Evolutionary conservation across 2,113 vertebrate genomes (phyloP), one percentile per base, ranked within the genome.

Genomic region (Noturus placidus): DNA sequence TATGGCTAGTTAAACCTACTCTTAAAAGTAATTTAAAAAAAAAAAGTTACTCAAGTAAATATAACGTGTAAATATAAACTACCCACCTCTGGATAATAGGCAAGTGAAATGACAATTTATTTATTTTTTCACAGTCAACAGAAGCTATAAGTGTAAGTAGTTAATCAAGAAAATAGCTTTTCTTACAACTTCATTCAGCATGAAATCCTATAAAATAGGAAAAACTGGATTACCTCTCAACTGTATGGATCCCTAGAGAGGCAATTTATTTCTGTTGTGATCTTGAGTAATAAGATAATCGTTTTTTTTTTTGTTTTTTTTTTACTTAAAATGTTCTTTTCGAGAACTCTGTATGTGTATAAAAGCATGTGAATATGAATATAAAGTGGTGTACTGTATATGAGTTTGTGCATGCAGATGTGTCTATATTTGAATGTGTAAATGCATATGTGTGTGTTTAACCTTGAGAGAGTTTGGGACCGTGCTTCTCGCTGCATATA

Each of bases 401-500:
- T 91, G 79, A 82, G n/a, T 35, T 27, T 69, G 61, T 82, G 22
- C 33, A 17, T 72, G 20, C 9, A 56, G 70, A 56, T 6, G 9
- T 50, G 7, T 17, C 38, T 88, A 56, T 50, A 80, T 79, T 52
- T 25, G 20, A 52, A 83, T 74, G 61, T 89, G 56, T 83, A 57
- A 59, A 35, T n/a, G 35, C 54, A 63, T 67, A n/a, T 50, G 86
- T 56, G 86, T 56, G 82, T 76, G 82, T 86, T 42, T 87, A 78
- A 88, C 65, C 85, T 86, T 84, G 77, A 70, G 86, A 83, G 85
- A 65, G 56, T 81, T 84, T 81, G 86, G 63, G 88, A 74, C 80
- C 57, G 33, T 70, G 82, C 11, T 38, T 87, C 72, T 81, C 33
- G 27, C 54, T 70, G 87, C 87, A 63, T 85, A 74, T 90, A 84